Evolutionary conservation across 23 tunicate genomes (phyloP), one percentile per base, ranked within the genome.

Genomic region (Trididemnum miniatum): DNA sequence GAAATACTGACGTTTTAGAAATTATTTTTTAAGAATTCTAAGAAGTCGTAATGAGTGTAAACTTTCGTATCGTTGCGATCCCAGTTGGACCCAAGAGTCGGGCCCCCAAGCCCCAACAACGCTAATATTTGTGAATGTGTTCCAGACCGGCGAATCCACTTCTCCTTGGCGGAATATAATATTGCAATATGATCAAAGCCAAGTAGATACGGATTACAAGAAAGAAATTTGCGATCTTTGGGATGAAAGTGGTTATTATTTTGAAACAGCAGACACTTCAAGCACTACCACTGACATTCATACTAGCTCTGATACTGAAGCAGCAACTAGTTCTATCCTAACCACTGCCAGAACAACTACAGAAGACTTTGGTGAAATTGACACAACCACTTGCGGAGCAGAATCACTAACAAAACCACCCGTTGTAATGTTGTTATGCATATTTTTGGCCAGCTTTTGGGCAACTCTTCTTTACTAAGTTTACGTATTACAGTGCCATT

Each of bases 211-310:
- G 33, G 57, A 79, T 5, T 87, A 83, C 79, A 36, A 69, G 51
- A 72, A 79, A 31, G 83, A 87, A 0, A 67, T 79, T 50, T 92
- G 97, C 49, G 89, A 92, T 65, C 28, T 83, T 44, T 92, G 97
- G 97, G 97, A 92, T 67, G 64, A 44, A 0, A 72, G 67, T 0
- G 83, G 78, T 2, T 92, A 71, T 79, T 92, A 92, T 79, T 84
- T 91, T 15, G 76, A 76, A 22, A 31, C 38, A 1, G 22, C 82
- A 2, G 23, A n/a, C n/a, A 71, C 30, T 15, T 1, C 32, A 15
- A 20, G 76, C 0, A 54, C 82, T 24, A 82, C 77, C 23, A 39
- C 83, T 50, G 59, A 87, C 20, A 33, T 83, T 37, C 34, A 5
- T 5, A 64, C 40, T 1, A 20, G 34, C 24, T 26, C 37, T 1